phyloP scores from a whole-genome alignment of 2,113 vertebrate species.

The Azemiops feae region DNA sequence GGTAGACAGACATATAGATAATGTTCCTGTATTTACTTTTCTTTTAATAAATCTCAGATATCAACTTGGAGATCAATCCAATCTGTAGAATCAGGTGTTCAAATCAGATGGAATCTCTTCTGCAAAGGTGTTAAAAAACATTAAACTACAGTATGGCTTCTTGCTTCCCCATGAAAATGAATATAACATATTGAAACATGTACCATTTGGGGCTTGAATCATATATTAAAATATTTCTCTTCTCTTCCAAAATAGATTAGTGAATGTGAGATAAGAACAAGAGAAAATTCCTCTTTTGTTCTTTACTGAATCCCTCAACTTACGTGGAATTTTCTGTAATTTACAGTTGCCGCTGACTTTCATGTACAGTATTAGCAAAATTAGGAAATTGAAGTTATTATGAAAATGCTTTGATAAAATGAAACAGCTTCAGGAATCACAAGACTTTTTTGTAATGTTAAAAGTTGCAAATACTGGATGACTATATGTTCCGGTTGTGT shows the following conservation, averaged over 20 bases:
- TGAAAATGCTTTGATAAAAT: background rate
- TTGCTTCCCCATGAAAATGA: background rate
- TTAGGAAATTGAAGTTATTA: background rate
- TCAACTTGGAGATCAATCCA: background rate
- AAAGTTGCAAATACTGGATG: background rate
- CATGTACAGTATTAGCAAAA: background rate
- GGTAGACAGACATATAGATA: no score
- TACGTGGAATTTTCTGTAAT: background rate
- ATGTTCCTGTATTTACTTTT: background rate
- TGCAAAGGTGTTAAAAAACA: background rate
- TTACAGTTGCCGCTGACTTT: background rate
- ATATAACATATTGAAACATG: background rate
- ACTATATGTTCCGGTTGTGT: background rate
- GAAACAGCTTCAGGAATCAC: background rate
- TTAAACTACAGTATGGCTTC: no score
- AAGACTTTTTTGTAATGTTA: background rate
- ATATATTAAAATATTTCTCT: background rate
- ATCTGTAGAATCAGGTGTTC: background rate
- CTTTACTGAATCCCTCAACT: background rate
- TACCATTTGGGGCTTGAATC: background rate
- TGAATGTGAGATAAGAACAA: background rate
- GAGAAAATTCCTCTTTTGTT: background rate
- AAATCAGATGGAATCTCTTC: background rate
- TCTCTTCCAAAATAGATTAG: background rate
- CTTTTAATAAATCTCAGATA: background rate